Evolutionary conservation across 2,113 vertebrate species (phyloP), one percentile per base, ranked within the genome.

Genomic region (Tor tambroides): DNA sequence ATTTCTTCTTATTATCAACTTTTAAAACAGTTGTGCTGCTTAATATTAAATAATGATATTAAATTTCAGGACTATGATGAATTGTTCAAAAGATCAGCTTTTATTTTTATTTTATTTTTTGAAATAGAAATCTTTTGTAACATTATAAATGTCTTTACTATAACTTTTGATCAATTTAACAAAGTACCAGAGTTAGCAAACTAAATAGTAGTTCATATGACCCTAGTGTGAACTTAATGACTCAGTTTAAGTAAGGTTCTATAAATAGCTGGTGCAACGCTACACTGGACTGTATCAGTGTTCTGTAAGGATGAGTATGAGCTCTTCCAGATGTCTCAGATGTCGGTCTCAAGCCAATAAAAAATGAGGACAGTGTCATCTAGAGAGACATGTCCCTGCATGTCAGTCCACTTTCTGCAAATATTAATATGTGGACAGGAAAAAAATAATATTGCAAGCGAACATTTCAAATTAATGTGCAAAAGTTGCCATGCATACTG

Each of bases 251-350:
- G 28, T 1, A 17, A 32, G 28, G 8, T 17, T 9, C 12, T 67
- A 32, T 32, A 51, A 51, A 51, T 51, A 67, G 65, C 28, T 67
- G 28, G 15, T 35, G 65, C 65, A 69, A 17, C 28, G 30, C 1
- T 19, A 32, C 30, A 41, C 69, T n/a, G 26, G 4, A 79, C 43
- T 56, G 49, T 56, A 79, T 56, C 17, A 79, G 46, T 80, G 23
- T 41, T 63, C 32, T 38, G 5, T 61, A 11, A 38, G 56, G 59
- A 80, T 63, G 15, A 38, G 21, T 80, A 12, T 61, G 54, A 61
- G 5, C 32, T 41, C 5, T 80, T 80, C 32, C 32, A 80, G 54
- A 79, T 32, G 51, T 79, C 19, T 79, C 77, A 23, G 77, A 72
- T 80, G 30, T 61, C 61, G 11, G 3, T 7, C 28, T 80, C 78